Base-by-base conservation (phyloP, 2,797 vertebrate species). In the Micropoecilia bifurca region DNA sequence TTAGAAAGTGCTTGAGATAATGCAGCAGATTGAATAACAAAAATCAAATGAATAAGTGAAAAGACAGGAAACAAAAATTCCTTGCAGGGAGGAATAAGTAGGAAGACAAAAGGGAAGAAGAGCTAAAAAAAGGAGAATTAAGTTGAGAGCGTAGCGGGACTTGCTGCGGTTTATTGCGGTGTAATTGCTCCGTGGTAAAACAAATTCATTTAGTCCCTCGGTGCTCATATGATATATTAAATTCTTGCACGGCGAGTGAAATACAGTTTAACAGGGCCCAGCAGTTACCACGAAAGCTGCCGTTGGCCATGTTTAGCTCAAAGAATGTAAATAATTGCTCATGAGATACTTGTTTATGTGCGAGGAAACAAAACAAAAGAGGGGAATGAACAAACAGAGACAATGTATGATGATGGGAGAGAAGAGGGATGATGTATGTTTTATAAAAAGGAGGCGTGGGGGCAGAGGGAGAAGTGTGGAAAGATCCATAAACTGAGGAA, bases 401-500 rank as follows among this genome's bases (percentile, higher is more conserved):
- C 74, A 28, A 74, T 50, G 74, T 28, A n/a, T 14, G 6, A n/a
- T 14, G 6, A 48, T 4, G 30, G 55, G 71, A 74, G 69, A 78
- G 63, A 55, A 73, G 75, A 76, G 66, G 69, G 75, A 71, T 71
- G 2, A 9, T 73, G 79, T 81, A 83, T 85, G 80, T 80, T 69
- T 69, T 83, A 22, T 83, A 83, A 78, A 85, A 77, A 53, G 80
- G 79, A 77, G 63, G 76, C 73, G 74, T 88, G 84, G 90, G 90
- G 61, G 76, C 53, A 73, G 79, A 72, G 77, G 80, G 76, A 76
- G 74, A 36, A 75, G 81, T 68, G 81, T 25, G 50, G 78, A 57
- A 74, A 45, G 81, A 89, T 73, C 79, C 78, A 90, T 92, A 92
- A 92, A 92, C 90, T 47, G 82, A 7, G 66, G 76, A 78, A 33